phyloP scores from a whole-genome alignment of 2,888 invertebrate genomes.

The Scaptomyza cyrtandrae region DNA sequence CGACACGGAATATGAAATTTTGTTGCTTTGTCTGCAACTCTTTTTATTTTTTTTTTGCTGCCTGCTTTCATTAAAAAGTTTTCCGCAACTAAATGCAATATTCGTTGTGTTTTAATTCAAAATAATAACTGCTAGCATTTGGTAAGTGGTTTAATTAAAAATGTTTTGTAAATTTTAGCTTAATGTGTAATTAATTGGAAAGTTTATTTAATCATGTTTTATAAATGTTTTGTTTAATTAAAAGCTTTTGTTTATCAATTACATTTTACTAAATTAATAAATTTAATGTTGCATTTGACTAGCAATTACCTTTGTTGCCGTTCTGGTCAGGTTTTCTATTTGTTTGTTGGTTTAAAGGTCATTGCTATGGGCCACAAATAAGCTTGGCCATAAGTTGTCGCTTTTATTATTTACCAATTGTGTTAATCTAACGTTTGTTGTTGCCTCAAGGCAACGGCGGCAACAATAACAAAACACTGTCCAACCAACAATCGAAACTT shows the following conservation, averaged over 20 bases:
- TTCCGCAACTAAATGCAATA: slow-evolving; percentile 21
- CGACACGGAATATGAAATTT: slow-evolving; percentile 9
- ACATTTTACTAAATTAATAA: not conserved
- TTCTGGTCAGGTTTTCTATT: not conserved
- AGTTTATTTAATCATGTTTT: not conserved
- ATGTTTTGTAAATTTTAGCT: not conserved
- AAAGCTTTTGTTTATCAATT: slow-evolving; percentile 1
- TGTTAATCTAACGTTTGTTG: slow-evolving; percentile 71
- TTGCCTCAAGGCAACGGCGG: slow-evolving; percentile 39
- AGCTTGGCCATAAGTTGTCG: slow-evolving; percentile 57
- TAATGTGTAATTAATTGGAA: slow-evolving; percentile 1
- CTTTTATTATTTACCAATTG: slow-evolving; percentile 79
- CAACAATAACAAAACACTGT: not conserved
- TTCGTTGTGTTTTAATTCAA: too few relatives aligned
- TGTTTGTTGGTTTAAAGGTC: slow-evolving; percentile 9
- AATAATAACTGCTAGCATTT: not conserved
- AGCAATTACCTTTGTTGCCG: not conserved
- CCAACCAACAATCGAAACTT: slow-evolving; percentile 76
- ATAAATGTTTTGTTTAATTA: not conserved
- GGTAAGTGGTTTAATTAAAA: slow-evolving; percentile 3
- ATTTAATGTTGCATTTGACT: not conserved
- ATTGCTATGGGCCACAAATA: slow-evolving; percentile 56
- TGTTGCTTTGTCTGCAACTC: slow-evolving; percentile 16
- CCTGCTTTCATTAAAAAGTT: slow-evolving; percentile 12
- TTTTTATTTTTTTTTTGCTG: not conserved